These are phyloP conservation scores for Micoletzkya japonica DNA, from an alignment of 2,888 invertebrate species.

Conservation along the genomic window DNA sequence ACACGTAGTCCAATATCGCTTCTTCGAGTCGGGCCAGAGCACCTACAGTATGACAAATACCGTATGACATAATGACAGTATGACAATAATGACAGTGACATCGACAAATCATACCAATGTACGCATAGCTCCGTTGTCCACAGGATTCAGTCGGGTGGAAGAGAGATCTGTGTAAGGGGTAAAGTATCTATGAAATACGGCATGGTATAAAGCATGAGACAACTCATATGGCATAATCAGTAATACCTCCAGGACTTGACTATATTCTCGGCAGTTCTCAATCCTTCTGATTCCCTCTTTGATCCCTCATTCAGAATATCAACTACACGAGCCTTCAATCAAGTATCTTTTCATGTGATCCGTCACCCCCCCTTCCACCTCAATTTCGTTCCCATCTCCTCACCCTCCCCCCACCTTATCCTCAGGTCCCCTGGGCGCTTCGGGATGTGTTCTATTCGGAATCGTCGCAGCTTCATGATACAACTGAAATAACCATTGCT, in stretches of 20 bases:
- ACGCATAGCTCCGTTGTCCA: conserved; percentile 56
- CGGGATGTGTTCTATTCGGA: conserved; percentile 36
- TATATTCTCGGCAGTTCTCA: conserved; percentile 48
- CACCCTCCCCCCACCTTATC: conserved; percentile 6
- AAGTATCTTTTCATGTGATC: conserved; percentile 25
- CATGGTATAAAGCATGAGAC: too few species aligned
- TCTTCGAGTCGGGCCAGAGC: conserved; percentile 36
- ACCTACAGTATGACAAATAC: conserved; percentile 28
- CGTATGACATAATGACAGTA: background rate
- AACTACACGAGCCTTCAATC: conserved; percentile 23
- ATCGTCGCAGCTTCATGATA: conserved; percentile 37
- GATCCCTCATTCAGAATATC: conserved; percentile 31
- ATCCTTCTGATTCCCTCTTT: conserved; percentile 35
- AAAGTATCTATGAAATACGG: too few species aligned
- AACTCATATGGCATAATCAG: too few species aligned
- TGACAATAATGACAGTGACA: background rate
- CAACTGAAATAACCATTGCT: conserved; percentile 36
- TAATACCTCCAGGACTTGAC: conserved; percentile 52
- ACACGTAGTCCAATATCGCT: conserved; percentile 43
- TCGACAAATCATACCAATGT: conserved; percentile 40
- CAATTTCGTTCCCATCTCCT: background rate
- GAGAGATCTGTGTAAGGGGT: conserved; percentile 36
- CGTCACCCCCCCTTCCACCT: conserved; percentile 34
- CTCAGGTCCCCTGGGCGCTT: conserved; percentile 38
- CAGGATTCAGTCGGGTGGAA: conserved; percentile 51